A percentile compares a stretch with the other conserved stretches of the same genome.
Evolutionary conservation across 2,888 invertebrate species (phyloP).

Genomic region (Zootermopsis nevadensis): DNA sequence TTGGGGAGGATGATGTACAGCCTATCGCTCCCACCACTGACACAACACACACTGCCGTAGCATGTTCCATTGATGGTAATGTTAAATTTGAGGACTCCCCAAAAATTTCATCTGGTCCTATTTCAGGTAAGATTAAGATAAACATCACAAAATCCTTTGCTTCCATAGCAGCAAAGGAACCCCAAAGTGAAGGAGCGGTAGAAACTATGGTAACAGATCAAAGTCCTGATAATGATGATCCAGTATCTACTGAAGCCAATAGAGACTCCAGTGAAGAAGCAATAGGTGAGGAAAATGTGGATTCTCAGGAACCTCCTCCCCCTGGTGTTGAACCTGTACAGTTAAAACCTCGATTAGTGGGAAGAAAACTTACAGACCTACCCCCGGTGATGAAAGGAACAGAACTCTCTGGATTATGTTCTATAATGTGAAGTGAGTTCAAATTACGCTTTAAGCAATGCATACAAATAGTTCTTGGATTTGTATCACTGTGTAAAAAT

Average conservation of each 20-base stretch:
- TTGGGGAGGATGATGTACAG: slow-evolving; percentile 16
- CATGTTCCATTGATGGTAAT: slow-evolving; percentile 82
- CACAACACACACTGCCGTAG: slow-evolving; percentile 68
- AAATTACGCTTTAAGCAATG: slow-evolving; percentile 40
- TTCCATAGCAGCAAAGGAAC: slow-evolving; percentile 53
- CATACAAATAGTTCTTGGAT: neutral
- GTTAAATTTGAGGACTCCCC: slow-evolving; percentile 72
- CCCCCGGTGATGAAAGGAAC: slow-evolving; percentile 79
- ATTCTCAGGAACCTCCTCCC: slow-evolving; percentile 59
- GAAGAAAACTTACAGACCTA: slow-evolving; percentile 75
- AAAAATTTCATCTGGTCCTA: slow-evolving; percentile 62
- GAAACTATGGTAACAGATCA: slow-evolving; percentile 36
- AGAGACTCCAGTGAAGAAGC: slow-evolving; percentile 34
- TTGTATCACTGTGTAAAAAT: neutral
- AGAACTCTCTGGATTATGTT: slow-evolving; percentile 87
- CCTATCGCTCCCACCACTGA: slow-evolving; percentile 61
- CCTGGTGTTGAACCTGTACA: slow-evolving; percentile 65
- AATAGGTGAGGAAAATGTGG: slow-evolving; percentile 42
- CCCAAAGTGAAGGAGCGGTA: slow-evolving; percentile 53
- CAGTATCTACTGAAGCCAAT: neutral
- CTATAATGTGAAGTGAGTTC: slow-evolving; percentile 76
- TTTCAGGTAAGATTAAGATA: slow-evolving; percentile 77
- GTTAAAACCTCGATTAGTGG: slow-evolving; percentile 75
- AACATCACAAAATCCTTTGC: slow-evolving; percentile 79
- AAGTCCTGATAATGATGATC: slow-evolving; percentile 36